Conservation (phyloP, 2,113 vertebrate genomes). For the Paracanthobrama guichenoti region DNA sequence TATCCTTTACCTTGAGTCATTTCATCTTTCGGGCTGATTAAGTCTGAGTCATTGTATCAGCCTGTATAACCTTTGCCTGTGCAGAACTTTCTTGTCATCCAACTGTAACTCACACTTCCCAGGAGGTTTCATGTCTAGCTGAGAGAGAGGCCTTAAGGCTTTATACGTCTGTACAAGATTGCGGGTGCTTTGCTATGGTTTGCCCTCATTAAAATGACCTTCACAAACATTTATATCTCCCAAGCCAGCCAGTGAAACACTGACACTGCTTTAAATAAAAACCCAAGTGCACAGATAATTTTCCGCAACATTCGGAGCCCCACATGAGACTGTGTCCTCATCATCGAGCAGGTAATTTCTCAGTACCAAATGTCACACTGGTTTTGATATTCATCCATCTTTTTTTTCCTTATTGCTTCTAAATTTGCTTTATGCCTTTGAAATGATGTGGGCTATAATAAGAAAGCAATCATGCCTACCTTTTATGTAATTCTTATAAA, state of each 20-base stretch:
- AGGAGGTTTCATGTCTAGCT: constrained; percentile 32
- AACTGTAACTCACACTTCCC: constrained; percentile 5
- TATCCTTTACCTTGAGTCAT: background rate
- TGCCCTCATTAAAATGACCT: constrained; percentile 38
- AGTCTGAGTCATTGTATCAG: constrained; percentile 28
- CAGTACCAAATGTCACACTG: constrained; percentile 13
- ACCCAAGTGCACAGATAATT: background rate
- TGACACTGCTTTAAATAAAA: constrained; percentile 14
- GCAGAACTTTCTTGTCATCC: constrained; percentile 12
- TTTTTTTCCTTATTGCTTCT: background rate
- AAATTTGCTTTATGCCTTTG: constrained; percentile 8
- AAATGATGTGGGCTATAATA: constrained; percentile 19
- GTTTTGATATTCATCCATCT: background rate
- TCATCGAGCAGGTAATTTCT: constrained; percentile 18
- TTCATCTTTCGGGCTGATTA: constrained; percentile 33
- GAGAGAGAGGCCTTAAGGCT: constrained; percentile 36
- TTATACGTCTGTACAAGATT: constrained; percentile 18
- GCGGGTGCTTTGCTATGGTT: constrained; percentile 1
- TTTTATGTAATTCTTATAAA: constrained; percentile 10
- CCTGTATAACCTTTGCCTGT: constrained; percentile 14
- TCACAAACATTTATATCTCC: constrained; percentile 22
- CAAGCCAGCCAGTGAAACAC: constrained; percentile 7
- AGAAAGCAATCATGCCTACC: constrained; percentile 6
- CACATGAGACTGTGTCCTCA: background rate
- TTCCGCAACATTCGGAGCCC: background rate